Base-by-base conservation (phyloP, 2,888 invertebrate genomes). In the Ormyrus nitidulus region DNA sequence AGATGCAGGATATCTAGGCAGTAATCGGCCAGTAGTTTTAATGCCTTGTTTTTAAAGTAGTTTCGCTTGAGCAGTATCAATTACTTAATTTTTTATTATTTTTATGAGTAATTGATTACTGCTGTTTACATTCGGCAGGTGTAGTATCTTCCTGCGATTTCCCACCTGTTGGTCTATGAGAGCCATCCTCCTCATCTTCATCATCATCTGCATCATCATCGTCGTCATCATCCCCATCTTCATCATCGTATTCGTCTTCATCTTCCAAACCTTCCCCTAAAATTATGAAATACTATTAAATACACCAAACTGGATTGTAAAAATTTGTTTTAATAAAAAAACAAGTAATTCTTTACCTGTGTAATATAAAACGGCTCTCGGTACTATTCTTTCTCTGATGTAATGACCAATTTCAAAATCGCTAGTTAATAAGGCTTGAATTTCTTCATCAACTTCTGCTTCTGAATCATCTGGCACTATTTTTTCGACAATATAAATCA, bases 381-480 rank as follows among this genome's bases (percentile, higher is more conserved):
- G 98, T 83, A 99, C 96, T 84, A 99, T 95, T 84, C 98, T 94
- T 91, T 99, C 99, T 86, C 98, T 95, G 89, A 99, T 95, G 91
- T 98, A 98, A 92, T 99, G 99, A 4, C 99, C 99, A 90, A 99
- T 96, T 93, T 99, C 99, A 91, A 98, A 99, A 92, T 99, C 99
- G 75, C 96, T 95, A 9, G 97, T 96, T 84, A 99, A 92, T 84
- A 98, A 92, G 85, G 95, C 94, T 91, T 95, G 96, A 61, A 95
- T 94, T 84, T 98, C 98, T 76, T 98, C 97, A 89, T 98, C 98
- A 83, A 97, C 92, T 83, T 97, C 96, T 61, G 94, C 94, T 86
- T 96, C 94, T 91, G 94, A 93, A 90, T 96, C 96, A 82, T 97
- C 97, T 58, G 96, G 95, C 91, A 96, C 95, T 92, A 19, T 19